Base-by-base conservation (phyloP, 2,888 invertebrate species). In the Ormia ochracea region DNA sequence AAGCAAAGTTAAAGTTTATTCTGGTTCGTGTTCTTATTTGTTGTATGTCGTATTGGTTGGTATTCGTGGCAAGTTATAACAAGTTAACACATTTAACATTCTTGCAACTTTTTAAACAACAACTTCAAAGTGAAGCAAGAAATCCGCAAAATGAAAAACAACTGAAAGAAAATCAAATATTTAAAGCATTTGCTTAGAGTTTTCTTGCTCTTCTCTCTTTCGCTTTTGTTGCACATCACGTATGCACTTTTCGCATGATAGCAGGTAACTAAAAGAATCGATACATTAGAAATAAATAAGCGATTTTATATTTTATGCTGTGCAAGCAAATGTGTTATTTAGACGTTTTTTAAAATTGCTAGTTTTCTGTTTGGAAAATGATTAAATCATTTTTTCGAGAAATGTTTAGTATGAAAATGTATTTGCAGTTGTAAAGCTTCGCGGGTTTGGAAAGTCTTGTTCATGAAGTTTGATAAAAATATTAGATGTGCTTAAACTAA, bases 11-110 rank as follows among this genome's bases (percentile, higher is more conserved):
- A 26, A 75, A 58, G n/a, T 43, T 58, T 66, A 12, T 45, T 56
- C 31, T 56, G 6, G 23, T 36, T 72, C 43, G 14, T 43, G 9
- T 21, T 54, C n/a, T 52, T n/a, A 33, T 50, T n/a, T 23, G n/a
- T n/a, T n/a, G 36, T 65, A 12, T 19, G 7, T 59, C 31, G 33
- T n/a, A n/a, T n/a, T n/a, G n/a, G n/a, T 41, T 72, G 21, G 33
- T 41, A 36, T 21, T 41, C 23, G 41, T 70, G 48, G 70, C 56
- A 70, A 69, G 38, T 56, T 69, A 41, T 66, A 72, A 66, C 59
- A 79, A 79, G 70, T 76, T 75, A 80, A 75, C 75, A 70, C 70
- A 75, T 79, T 75, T 75, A 66, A 61, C 38, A 66, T 75, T 75
- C 59, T 79, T 70, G 45, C 26, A 52, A 52, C 10, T 65, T 43